Evolutionary conservation across 2,113 vertebrate species (phyloP), one percentile per base, ranked within the genome.

Genomic region (Phrynosoma blainvillii): DNA sequence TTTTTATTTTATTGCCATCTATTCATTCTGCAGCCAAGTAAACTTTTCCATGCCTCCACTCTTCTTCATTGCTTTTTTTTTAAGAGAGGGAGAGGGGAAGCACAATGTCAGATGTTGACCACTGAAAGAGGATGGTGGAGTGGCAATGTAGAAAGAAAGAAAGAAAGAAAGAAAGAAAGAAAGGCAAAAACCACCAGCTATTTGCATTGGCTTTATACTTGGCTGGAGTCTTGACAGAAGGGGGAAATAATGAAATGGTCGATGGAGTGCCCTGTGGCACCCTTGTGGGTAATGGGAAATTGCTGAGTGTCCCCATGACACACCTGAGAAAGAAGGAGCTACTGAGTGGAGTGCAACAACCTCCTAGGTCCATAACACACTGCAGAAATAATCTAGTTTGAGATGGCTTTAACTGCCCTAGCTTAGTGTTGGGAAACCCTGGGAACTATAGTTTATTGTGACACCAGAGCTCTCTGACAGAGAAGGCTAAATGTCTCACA

Each of bases 1-100:
- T 36, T 36, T 62, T 62, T 62, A 16, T 16, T 62, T 96, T 97
- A 96, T 96, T 94, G 84, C 79, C 80, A 96, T 95, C 92, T 87
- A 71, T 91, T 91, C 92, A 87, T 0, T 13, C 21, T 30, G 4
- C 27, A 86, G 93, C 93, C 91, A 2, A 90, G 91, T 21, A 91
- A 56, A 25, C 86, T 12, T 8, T 73, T 82, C 10, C 0, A 8
- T 27, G 36, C 36, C 0, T 7, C 82, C 25, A 20, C 10, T 0
- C 0, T 4, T 66, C 1, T 12, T 75, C n/a, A 36, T 36, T 36
- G 21, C 12, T 14, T 79, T 27, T 0, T 65, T 36, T 73, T 1
- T 21, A 0, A 8, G 54, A 27, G 20, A 32, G 36, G 25, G n/a
- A 25, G 11, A 32, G 25, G 13, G 36, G 30, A 65, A 42, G 21